These are phyloP conservation scores for Nasonovia ribisnigri DNA, from an alignment of 2,888 invertebrate species.

Conservation along the genomic window DNA sequence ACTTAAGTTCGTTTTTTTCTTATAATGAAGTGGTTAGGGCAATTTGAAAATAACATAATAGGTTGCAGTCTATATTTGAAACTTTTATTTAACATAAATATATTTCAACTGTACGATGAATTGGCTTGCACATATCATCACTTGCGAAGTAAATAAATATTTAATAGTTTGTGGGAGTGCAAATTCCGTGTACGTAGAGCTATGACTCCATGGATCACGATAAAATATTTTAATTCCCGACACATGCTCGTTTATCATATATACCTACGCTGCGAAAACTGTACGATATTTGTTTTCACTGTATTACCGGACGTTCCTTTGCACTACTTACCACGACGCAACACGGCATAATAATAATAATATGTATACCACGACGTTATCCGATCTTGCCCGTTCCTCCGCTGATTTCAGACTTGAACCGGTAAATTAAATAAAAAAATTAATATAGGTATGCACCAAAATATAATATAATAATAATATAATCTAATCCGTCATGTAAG, in stretches of 20 bases:
- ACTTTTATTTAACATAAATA: background rate
- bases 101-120: background rate
- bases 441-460: background rate
- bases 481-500: background rate
- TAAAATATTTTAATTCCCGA: background rate
- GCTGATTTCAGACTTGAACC: background rate
- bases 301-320: background rate
- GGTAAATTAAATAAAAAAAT: background rate
- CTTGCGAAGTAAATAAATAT: background rate
- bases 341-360: background rate
- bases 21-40: background rate
- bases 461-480: background rate
- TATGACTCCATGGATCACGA: background rate
- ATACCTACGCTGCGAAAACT: background rate
- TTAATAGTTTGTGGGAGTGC: background rate
- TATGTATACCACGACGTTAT: background rate
- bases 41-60: background rate
- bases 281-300: background rate
- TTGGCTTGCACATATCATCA: background rate
- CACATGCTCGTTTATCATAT: background rate
- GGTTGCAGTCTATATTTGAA: background rate
- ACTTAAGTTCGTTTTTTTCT: background rate
- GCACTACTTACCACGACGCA: background rate
- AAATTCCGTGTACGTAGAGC: background rate
- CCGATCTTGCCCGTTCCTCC: background rate